A percentile compares a stretch with the other conserved stretches of the same genome.
Evolutionary conservation across 2,797 vertebrate genomes (phyloP).

Genomic region (Pseudochirops cupreus): DNA sequence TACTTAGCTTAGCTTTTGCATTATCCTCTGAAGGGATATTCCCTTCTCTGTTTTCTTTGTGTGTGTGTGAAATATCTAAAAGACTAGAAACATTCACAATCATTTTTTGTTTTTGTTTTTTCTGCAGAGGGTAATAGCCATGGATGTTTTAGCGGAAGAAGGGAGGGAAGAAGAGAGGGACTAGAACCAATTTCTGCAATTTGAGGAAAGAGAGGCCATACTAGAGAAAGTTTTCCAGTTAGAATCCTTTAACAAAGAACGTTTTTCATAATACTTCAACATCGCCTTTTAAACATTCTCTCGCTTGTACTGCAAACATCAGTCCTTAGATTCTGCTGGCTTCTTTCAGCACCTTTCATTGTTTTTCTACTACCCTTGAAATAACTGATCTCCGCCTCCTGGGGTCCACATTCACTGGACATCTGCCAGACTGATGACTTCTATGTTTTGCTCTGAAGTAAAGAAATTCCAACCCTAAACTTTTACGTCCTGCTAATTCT

Average conservation of each 20-base stretch:
- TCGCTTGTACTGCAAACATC: slow-evolving; percentile 21
- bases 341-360: slow-evolving; percentile 24
- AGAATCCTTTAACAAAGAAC: background rate
- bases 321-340: slow-evolving; percentile 28
- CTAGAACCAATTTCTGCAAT: slow-evolving; percentile 11
- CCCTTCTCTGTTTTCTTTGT: background rate
- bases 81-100: slow-evolving; percentile 42
- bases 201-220: slow-evolving; percentile 67
- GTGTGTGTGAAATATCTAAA: background rate
- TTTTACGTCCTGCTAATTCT: slow-evolving; percentile 72
- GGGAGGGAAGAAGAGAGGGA: slow-evolving; percentile 37
- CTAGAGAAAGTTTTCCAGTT: slow-evolving; percentile 21
- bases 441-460: background rate
- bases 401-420: slow-evolving; percentile 57
- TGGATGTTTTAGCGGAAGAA: slow-evolving; percentile 23
- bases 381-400: slow-evolving; percentile 61
- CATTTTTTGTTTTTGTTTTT: slow-evolving; percentile 26
- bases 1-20: slow-evolving; percentile 15
- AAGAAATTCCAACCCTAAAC: slow-evolving; percentile 50
- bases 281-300: slow-evolving; percentile 34
- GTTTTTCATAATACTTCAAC: slow-evolving; percentile 54
- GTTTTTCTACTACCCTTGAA: slow-evolving; percentile 32
- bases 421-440: slow-evolving; percentile 70
- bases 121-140: slow-evolving; percentile 45
- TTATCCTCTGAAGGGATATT: background rate